A percentile compares a stretch with the other conserved stretches of the same genome.
Evolutionary conservation across 2,888 invertebrate genomes (phyloP).

Genomic region (Brenthis daphne): DNA sequence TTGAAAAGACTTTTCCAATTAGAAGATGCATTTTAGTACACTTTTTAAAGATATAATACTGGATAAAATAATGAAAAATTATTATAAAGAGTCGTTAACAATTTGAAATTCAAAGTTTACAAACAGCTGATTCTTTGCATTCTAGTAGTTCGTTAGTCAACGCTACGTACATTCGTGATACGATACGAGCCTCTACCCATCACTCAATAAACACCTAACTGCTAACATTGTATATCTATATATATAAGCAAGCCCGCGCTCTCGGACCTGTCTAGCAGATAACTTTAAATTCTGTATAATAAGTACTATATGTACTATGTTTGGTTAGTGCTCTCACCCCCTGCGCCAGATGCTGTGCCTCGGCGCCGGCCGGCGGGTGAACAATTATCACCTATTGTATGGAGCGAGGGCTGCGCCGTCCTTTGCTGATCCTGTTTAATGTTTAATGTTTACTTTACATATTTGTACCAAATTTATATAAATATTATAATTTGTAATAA

Average conservation of each 20-base stretch:
- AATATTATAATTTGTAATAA: too few relatives aligned
- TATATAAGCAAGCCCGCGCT: neutral
- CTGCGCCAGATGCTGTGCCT: neutral
- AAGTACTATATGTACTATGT: neutral
- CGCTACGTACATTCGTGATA: conserved; percentile 20
- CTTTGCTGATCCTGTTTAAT: neutral
- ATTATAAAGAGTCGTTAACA: neutral
- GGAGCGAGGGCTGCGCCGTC: neutral
- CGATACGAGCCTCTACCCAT: neutral
- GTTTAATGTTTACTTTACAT: neutral
- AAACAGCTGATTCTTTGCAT: conserved; percentile 45
- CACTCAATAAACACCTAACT: neutral
- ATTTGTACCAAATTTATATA: neutral
- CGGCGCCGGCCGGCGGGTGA: neutral
- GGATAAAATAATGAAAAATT: neutral
- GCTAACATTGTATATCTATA: neutral
- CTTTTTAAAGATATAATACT: neutral
- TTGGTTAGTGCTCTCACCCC: too few relatives aligned
- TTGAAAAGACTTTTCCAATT: neutral
- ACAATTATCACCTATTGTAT: conserved; percentile 12
- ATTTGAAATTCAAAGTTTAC: neutral
- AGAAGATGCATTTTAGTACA: neutral
- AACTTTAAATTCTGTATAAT: neutral
- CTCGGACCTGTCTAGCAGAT: neutral
- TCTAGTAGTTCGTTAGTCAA: conserved; percentile 46